These are phyloP conservation scores for Biston betularia DNA, from an alignment of 2,888 invertebrate species.

Conservation along the genomic window DNA sequence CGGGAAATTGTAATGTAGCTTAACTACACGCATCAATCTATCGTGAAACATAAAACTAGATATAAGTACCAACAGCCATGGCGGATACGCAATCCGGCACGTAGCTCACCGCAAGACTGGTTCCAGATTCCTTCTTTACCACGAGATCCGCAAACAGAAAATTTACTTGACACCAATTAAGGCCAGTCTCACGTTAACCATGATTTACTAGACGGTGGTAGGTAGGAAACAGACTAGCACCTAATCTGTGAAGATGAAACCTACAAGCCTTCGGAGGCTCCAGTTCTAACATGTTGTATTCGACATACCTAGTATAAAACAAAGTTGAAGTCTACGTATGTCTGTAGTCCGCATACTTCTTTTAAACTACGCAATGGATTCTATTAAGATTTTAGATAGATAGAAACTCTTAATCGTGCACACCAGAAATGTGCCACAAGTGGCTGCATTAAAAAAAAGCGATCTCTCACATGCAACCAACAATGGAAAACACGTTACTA, in stretches of 20 bases:
- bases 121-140: constrained; percentile 37
- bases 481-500: no score
- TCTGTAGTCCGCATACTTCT: not conserved
- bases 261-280: not conserved
- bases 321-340: not conserved
- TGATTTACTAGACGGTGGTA: constrained; percentile 35
- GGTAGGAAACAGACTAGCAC: constrained; percentile 17
- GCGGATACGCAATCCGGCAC: constrained; percentile 32
- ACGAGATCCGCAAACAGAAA: constrained; percentile 46
- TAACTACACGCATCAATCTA: not conserved
- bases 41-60: constrained; percentile 7
- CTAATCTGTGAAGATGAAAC: constrained; percentile 20
- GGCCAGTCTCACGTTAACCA: constrained; percentile 42
- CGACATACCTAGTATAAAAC: no score
- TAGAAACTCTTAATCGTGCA: no score
- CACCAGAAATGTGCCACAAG: no score
- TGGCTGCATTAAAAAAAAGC: no score
- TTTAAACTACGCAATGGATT: no score
- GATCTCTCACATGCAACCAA: no score
- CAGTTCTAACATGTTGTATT: no score
- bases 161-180: constrained; percentile 48
- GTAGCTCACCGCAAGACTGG: constrained; percentile 42
- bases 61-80: constrained; percentile 3
- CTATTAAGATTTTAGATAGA: no score
- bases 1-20: not conserved